Base-by-base conservation (phyloP, 2,113 vertebrate genomes). In the Neogale vison region DNA sequence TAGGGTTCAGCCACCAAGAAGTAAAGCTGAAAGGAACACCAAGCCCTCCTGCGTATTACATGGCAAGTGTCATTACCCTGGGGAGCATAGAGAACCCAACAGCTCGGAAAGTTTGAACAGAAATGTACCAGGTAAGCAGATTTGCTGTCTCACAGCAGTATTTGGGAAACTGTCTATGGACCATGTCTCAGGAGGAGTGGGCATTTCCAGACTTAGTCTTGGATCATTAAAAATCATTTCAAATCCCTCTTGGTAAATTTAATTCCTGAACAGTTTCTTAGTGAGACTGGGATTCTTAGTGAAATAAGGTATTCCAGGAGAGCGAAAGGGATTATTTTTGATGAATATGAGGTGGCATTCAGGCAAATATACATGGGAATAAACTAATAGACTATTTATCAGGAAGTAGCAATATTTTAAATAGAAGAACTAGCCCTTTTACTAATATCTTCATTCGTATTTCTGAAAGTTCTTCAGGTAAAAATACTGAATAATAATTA, bases 321-420 rank as follows among this genome's bases (percentile, higher is more conserved):
- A 18, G 74, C 29, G 72, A 74, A 72, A 85, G 31, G 23, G 29
- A 52, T 83, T 92, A 69, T 80, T 92, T 77, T 55, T 95, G 74
- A 63, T 45, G 7, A 91, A 71, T 6, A 1, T 21, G 24, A 34
- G 7, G 3, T 55, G 8, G 6, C 24, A 90, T 10, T 81, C 26
- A n/a, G 83, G 31, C 11, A 93, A 71, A 52, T 80, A 18, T 12
- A 83, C 23, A 50, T 34, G 13, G 4, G 8, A 10, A 67, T 65
- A 55, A 93, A 87, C 82, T 59, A 72, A 82, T 45, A 67, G 14
- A n/a, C 11, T 72, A 17, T 65, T 87, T 87, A 57, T 89, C 50
- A 90, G 87, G 67, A 92, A 90, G 61, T 10, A 61, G 21, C 21
- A 85, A 55, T 81, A 77, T 77, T 93, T 97, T 24, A 63, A 81